Conservation (phyloP, 2,113 vertebrate genomes). For the Gnathochromis pfefferi region DNA sequence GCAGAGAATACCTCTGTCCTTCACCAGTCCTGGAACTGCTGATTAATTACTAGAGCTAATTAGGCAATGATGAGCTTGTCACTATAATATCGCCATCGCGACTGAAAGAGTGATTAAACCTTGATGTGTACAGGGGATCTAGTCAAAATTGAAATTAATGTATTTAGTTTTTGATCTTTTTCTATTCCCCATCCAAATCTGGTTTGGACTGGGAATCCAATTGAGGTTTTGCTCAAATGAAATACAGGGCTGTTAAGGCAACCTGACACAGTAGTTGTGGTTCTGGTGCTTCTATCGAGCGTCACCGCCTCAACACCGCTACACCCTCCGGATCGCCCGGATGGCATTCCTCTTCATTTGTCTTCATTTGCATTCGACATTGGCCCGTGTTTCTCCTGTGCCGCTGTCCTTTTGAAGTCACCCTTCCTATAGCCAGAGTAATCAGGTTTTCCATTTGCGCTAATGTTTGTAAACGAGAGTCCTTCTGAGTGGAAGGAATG, state of each 20-base stretch:
- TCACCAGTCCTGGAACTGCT: neutral
- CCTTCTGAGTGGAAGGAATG: conserved; percentile 37
- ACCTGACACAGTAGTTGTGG: neutral
- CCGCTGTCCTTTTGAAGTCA: conserved; percentile 33
- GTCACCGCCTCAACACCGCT: neutral
- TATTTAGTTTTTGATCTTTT: neutral
- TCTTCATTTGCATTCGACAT: conserved; percentile 19
- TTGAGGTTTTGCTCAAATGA: neutral
- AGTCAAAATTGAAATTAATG: neutral
- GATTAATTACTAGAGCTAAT: conserved; percentile 58
- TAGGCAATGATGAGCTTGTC: conserved; percentile 46
- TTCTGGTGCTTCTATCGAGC: neutral
- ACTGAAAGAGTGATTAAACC: conserved; percentile 36
- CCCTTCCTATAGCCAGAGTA: conserved; percentile 11
- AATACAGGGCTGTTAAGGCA: neutral
- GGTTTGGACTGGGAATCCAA: neutral
- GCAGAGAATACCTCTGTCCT: neutral
- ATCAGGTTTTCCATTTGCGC: conserved; percentile 68
- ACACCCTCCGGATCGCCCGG: neutral
- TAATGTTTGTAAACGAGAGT: conserved; percentile 66
- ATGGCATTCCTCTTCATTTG: conserved; percentile 30
- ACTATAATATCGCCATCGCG: conserved; percentile 17
- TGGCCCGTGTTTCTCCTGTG: conserved; percentile 10
- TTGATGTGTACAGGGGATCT: neutral
- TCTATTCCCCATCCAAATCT: neutral